Percentiles rank a stretch among this genome's conserved stretches.
These are phyloP conservation scores for Pristionchus arcanus DNA, from an alignment of 2,888 invertebrate genomes.

Conservation along the genomic window DNA sequence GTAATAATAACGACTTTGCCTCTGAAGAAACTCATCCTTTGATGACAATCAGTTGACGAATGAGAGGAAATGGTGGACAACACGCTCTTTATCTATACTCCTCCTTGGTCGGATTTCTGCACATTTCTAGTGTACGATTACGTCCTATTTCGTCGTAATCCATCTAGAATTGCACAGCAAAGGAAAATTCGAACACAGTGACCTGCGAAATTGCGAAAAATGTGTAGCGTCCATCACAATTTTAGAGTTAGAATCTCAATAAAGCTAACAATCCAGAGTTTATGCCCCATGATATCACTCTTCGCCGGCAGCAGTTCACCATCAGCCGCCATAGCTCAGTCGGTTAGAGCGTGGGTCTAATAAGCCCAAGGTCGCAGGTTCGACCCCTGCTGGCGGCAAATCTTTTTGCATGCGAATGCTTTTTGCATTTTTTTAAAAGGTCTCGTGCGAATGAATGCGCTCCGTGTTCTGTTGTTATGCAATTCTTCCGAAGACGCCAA, in stretches of 20 bases:
- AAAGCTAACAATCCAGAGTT: too few species aligned
- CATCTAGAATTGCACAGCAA: not conserved
- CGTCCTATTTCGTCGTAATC: not conserved
- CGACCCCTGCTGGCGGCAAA: conserved; percentile 62
- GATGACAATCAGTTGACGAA: not conserved
- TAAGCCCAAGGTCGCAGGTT: conserved; percentile 63
- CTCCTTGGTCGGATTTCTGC: not conserved
- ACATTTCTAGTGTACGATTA: not conserved
- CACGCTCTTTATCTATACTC: not conserved
- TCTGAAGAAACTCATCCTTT: not conserved
- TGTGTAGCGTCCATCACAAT: too few species aligned
- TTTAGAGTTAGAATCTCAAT: too few species aligned
- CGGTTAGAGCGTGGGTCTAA: conserved; percentile 63
- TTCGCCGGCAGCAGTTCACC: not conserved
- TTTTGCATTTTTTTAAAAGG: too few species aligned
- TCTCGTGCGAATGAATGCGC: too few species aligned
- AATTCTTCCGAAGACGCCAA: too few species aligned
- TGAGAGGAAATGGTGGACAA: not conserved
- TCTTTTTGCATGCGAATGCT: conserved; percentile 54
- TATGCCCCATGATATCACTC: too few species aligned
- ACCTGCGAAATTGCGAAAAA: not conserved
- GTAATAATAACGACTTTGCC: conserved; percentile 33
- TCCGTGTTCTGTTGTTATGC: too few species aligned
- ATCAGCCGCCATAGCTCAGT: conserved; percentile 61
- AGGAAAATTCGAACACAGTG: not conserved